Evolutionary conservation across 2,888 invertebrate species (phyloP), one percentile per base, ranked within the genome.

Genomic region (Thymelicus sylvestris): DNA sequence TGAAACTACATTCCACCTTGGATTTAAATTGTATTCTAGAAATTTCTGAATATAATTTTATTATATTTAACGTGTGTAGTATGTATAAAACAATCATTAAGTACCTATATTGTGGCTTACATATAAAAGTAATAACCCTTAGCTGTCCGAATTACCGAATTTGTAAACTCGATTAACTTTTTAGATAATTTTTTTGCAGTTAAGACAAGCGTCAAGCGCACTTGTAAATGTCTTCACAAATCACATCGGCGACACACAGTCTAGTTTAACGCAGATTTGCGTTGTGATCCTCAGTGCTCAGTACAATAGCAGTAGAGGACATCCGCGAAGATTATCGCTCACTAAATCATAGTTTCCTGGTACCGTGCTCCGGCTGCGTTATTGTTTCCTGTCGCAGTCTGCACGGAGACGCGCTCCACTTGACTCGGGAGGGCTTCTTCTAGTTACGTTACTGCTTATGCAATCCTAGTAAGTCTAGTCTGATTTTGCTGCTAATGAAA

Each of bases 301-400:
- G 72, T 52, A 64, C 72, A 72, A 74, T 74, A 71, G 72, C 72
- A 72, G 74, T 74, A 66, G 72, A 75, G 75, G 74, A 72, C 77
- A 76, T 79, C 60, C 79, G 77, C 75, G 77, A 77, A 78, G 78
- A 81, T 80, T 79, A 83, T 78, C 84, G 78, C 79, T 77, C 80
- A 82, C 83, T 90, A 91, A 90, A 91, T 93, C 93, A 92, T 91
- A 89, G 87, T 88, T 84, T 85, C 92, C 89, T 88, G 86, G 85
- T 86, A 85, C 82, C 77, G 74, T 74, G 77, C 77, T 75, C 74
- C 78, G 78, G 76, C 78, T 75, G 86, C 87, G 88, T 93, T 94
- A 94, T 93, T 93, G 88, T 92, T 94, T 94, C 94, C 94, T 93
- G 93, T 83, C 82, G 82, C 83, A 50, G 69, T 84, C 88, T 86